Conservation (phyloP, 2,888 invertebrate species). For the Bimastos eiseni region DNA sequence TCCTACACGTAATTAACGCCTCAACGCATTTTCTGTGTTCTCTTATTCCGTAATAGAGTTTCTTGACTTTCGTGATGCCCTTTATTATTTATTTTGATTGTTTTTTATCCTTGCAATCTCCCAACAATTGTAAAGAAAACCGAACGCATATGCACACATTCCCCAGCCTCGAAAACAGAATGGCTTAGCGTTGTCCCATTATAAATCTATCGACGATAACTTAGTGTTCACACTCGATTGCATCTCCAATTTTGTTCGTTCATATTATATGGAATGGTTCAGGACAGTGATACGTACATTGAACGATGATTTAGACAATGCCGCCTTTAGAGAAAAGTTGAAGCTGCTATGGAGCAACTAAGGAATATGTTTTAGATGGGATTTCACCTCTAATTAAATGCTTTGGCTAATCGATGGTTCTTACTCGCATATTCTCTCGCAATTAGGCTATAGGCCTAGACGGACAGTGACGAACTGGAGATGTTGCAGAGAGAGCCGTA, state of each 20-base stretch:
- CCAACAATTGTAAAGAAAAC: background rate
- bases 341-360: background rate
- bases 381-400: background rate
- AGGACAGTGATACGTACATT: background rate
- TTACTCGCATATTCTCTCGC: background rate
- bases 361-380: background rate
- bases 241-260: too few relatives aligned
- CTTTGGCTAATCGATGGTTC: background rate
- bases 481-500: too few relatives aligned
- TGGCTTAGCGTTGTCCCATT: background rate
- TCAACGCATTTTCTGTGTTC: background rate
- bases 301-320: background rate
- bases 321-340: background rate
- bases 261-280: too few relatives aligned
- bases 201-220: background rate
- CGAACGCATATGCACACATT: background rate
- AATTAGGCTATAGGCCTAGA: too few relatives aligned
- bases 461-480: background rate
- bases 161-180: background rate
- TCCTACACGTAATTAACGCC: background rate
- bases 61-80: background rate
- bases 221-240: background rate
- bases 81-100: background rate
- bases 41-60: background rate
- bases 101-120: background rate